Evolutionary conservation across 2,888 invertebrate species (phyloP).

Genomic region (Gastracanthus pulcherrimus): DNA sequence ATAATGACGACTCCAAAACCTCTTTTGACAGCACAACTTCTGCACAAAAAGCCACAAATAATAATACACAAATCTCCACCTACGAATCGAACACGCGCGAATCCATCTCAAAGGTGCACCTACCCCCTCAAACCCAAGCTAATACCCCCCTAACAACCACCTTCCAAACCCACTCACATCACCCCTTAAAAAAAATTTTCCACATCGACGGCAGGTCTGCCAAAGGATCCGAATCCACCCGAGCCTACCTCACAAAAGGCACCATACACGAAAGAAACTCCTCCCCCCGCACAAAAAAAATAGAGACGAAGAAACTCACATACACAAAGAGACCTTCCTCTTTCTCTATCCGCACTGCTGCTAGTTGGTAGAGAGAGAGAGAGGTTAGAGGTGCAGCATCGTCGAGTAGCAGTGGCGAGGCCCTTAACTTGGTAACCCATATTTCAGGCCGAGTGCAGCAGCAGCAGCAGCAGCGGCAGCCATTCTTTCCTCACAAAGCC

Average conservation of each 20-base stretch:
- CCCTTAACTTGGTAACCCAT: constrained; percentile 76
- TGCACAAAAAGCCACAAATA: neutral
- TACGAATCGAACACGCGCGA: neutral
- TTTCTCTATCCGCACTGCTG: neutral
- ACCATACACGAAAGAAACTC: neutral
- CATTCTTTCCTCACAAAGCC: constrained; percentile 68
- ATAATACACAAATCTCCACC: no score
- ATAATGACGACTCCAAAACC: no score
- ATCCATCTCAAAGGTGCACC: neutral
- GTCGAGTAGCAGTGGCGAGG: constrained; percentile 68
- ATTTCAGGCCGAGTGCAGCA: constrained; percentile 73
- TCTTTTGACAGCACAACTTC: no score
- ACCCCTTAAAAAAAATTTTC: neutral
- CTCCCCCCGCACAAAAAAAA: constrained; percentile 34
- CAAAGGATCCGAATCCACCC: neutral
- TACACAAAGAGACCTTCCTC: neutral
- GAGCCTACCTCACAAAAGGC: neutral
- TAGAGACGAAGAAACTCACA: neutral
- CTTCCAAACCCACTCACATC: neutral
- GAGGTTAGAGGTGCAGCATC: no score
- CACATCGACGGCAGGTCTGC: constrained; percentile 1
- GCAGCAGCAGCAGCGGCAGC: constrained; percentile 61
- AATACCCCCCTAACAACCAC: neutral
- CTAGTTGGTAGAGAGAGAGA: neutral
- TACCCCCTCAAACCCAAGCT: neutral